Evolutionary conservation across 2,113 vertebrate genomes (phyloP).

Genomic region (Tragelaphus buxtoni): DNA sequence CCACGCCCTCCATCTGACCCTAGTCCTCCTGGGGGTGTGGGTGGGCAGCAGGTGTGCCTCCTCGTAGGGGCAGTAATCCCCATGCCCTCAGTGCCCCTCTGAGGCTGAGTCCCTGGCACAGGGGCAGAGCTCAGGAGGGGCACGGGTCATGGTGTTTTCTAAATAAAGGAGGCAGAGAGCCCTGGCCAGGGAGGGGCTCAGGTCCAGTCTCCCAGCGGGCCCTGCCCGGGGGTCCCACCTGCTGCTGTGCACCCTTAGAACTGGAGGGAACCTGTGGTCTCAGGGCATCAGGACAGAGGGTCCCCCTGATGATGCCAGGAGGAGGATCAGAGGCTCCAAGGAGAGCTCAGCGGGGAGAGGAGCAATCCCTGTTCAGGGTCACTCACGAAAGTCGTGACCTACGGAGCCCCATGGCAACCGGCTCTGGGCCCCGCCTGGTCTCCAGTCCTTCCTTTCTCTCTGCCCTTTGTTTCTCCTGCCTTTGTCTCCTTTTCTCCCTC

Average conservation of each 20-base stretch:
- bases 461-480: background rate
- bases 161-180: too few species aligned
- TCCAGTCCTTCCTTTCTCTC: background rate
- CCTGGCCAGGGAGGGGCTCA: background rate
- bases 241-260: background rate
- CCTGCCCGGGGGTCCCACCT: accelerated
- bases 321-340: background rate
- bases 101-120: background rate
- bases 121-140: background rate
- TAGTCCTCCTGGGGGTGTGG: background rate
- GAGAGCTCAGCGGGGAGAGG: background rate
- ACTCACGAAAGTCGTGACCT: accelerated
- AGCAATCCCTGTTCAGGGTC: background rate
- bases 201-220: accelerated
- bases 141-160: accelerated
- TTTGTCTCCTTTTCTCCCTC: background rate
- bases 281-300: background rate
- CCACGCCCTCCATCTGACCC: too few species aligned
- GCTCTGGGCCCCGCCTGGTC: background rate
- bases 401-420: background rate
- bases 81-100: accelerated
- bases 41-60: background rate
- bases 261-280: background rate
- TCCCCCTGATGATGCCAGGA: background rate
- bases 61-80: background rate